Percentiles rank a stretch among this genome's conserved stretches.
Evolutionary conservation across 2,888 invertebrate genomes (phyloP).

Genomic region (Tethea ocularis): DNA sequence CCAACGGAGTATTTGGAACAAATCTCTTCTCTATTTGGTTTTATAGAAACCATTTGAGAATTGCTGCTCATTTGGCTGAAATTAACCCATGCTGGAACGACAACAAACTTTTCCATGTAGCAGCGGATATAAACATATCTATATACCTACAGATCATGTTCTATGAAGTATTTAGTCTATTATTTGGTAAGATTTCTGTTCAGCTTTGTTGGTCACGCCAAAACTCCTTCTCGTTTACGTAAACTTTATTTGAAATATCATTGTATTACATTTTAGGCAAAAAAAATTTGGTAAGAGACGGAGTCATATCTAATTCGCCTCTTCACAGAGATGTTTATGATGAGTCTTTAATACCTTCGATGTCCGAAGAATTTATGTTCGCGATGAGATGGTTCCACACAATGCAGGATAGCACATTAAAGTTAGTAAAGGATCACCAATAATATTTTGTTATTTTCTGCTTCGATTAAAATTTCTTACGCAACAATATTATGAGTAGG

Average conservation of each 20-base stretch:
- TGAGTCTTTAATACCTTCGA: conserved; percentile 26
- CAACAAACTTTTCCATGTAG: conserved; percentile 37
- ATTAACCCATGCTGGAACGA: conserved; percentile 53
- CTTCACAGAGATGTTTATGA: conserved; percentile 45
- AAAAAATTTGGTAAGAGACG: conserved; percentile 34
- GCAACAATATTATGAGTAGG: too few species aligned
- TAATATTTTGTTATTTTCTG: background rate
- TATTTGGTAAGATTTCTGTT: conserved; percentile 43
- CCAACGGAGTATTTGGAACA: conserved; percentile 15
- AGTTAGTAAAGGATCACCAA: conserved; percentile 30
- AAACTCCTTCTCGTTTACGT: background rate
- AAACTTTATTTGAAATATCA: too few species aligned
- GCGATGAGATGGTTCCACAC: conserved; percentile 45
- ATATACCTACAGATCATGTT: conserved; percentile 38
- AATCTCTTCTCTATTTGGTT: conserved; percentile 45
- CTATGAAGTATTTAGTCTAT: conserved; percentile 39
- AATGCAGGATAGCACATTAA: conserved; percentile 40
- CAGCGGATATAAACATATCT: conserved; percentile 47
- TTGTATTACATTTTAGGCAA: conserved; percentile 30
- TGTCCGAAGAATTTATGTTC: conserved; percentile 39
- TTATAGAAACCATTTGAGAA: conserved; percentile 45
- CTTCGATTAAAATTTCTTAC: too few species aligned
- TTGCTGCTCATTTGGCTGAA: conserved; percentile 33
- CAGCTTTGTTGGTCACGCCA: too few species aligned
- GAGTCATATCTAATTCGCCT: conserved; percentile 27